These are phyloP conservation scores for Trachelus iudaicus DNA, from an alignment of 2,888 invertebrate species.

Conservation along the genomic window DNA sequence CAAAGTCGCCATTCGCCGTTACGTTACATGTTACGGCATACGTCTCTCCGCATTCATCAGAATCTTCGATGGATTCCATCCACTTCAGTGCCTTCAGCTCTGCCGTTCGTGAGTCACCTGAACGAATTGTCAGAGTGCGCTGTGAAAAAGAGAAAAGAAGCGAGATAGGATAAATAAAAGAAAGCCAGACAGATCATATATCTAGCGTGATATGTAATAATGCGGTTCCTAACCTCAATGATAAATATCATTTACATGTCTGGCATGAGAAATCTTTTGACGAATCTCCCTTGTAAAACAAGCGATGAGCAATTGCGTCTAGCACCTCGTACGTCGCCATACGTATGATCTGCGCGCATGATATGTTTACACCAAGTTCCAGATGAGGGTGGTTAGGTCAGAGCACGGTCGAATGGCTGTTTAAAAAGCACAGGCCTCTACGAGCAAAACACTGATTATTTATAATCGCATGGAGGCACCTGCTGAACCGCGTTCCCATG, in stretches of 20 bases:
- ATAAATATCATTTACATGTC: background rate
- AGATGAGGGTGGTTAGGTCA: background rate
- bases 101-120: background rate
- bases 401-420: background rate
- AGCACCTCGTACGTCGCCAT: background rate
- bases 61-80: background rate
- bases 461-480: conserved; percentile 55
- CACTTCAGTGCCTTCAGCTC: background rate
- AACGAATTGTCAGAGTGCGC: background rate
- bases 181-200: background rate
- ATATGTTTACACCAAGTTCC: background rate
- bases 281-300: background rate
- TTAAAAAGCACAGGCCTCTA: background rate
- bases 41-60: background rate
- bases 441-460: conserved; percentile 47
- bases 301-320: background rate
- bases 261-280: background rate
- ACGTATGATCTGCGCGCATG: background rate
- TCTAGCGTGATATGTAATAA: background rate
- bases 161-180: background rate
- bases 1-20: conserved; percentile 3
- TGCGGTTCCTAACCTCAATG: background rate
- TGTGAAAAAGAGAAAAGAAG: background rate
- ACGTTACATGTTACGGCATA: background rate
- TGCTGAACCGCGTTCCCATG: conserved; percentile 59